Evolutionary conservation across 2,888 invertebrate genomes (phyloP).

Genomic region (Clepsis dumicolana): DNA sequence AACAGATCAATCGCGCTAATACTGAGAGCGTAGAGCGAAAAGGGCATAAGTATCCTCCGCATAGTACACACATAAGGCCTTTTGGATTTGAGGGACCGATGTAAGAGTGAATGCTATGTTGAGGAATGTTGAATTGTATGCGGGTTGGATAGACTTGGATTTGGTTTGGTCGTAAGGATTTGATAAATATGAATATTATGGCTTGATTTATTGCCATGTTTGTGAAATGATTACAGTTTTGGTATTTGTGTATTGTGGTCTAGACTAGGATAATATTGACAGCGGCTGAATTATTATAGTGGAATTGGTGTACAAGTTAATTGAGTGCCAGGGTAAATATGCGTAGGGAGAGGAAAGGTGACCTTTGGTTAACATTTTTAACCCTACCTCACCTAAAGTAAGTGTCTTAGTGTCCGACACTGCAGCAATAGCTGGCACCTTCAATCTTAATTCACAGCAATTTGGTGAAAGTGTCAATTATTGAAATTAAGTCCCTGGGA

Average conservation of each 20-base stretch:
- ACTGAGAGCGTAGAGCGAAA: neutral
- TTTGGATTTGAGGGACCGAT: neutral
- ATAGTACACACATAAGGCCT: neutral
- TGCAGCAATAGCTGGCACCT: no score
- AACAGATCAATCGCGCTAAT: neutral
- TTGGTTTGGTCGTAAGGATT: neutral
- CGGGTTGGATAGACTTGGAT: neutral
- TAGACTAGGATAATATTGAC: constrained; percentile 6
- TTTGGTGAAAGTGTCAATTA: no score
- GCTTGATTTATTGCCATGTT: constrained; percentile 31
- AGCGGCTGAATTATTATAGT: neutral
- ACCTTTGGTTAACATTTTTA: no score
- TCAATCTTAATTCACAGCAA: no score
- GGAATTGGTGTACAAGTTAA: neutral
- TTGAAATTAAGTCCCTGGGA: no score
- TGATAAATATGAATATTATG: constrained; percentile 20
- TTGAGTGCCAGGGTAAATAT: no score
- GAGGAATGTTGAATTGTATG: neutral
- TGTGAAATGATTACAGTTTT: constrained; percentile 32
- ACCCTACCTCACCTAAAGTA: no score
- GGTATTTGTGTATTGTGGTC: constrained; percentile 21
- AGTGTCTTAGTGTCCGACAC: no score
- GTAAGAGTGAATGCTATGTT: neutral
- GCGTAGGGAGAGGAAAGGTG: no score
- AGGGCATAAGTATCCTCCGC: neutral